phyloP scores from a whole-genome alignment of 2,888 invertebrate genomes.

The Chymomyza caudatula region DNA sequence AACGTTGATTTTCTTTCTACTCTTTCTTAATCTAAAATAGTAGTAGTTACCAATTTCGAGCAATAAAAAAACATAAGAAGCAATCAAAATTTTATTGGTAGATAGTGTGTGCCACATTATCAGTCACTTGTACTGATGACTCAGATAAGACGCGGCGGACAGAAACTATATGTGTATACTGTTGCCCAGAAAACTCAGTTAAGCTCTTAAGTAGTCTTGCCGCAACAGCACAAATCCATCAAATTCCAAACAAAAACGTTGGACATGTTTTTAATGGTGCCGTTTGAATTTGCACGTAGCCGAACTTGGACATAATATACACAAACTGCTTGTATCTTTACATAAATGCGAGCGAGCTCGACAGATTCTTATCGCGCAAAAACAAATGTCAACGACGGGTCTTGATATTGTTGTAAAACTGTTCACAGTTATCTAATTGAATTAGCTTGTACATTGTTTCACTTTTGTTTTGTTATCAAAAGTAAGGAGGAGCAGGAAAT shows the following conservation, averaged over 20 bases:
- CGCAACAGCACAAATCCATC: neutral
- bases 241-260: conserved; percentile 27
- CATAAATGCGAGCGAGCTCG: neutral
- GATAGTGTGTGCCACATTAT: conserved; percentile 13
- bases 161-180: neutral
- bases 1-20: neutral
- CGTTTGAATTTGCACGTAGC: conserved; percentile 46
- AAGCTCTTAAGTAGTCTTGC: neutral
- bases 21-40: no score
- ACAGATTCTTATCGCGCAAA: neutral
- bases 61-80: neutral
- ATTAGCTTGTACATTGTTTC: conserved; percentile 45
- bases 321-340: neutral
- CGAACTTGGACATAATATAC: neutral
- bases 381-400: neutral
- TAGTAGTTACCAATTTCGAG: neutral
- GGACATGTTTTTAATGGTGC: conserved; percentile 15
- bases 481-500: conserved; percentile 25
- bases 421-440: conserved; percentile 58
- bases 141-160: neutral
- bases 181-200: neutral
- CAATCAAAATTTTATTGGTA: conserved; percentile 23
- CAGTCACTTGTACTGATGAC: conserved; percentile 23
- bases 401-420: neutral
- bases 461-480: conserved; percentile 44